phyloP scores from a whole-genome alignment of 2,113 vertebrate genomes.

The Anas platyrhynchos region DNA sequence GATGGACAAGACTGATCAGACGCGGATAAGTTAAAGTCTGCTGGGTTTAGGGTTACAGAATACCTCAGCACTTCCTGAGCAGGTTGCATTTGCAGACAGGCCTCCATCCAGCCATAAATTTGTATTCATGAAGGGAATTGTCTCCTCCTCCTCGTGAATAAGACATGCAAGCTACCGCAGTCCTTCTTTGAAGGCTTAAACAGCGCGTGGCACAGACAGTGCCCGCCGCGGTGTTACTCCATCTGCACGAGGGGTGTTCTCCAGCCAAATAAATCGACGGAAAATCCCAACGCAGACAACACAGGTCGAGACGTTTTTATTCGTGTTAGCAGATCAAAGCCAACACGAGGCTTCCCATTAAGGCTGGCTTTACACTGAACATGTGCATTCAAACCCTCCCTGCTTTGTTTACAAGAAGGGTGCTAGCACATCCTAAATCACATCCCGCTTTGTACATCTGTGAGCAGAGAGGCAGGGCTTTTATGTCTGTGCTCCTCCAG shows the following conservation, averaged over 20 bases:
- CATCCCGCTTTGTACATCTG: not conserved
- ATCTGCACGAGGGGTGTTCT: not conserved
- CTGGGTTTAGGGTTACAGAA: not conserved
- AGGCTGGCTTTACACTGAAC: not conserved
- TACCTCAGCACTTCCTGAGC: not conserved
- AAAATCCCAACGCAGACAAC: not conserved
- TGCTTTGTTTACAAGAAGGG: not conserved
- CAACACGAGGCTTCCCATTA: not conserved
- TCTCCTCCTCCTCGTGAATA: not conserved
- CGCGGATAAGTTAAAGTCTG: not conserved
- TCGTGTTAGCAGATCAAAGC: not conserved
- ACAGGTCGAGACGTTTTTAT: not conserved
- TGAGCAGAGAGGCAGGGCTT: not conserved
- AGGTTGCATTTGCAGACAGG: not conserved
- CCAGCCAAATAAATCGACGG: not conserved
- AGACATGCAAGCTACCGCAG: not conserved
- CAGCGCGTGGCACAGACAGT: fast-evolving
- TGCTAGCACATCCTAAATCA: not conserved
- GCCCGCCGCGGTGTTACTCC: not conserved
- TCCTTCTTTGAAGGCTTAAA: not conserved
- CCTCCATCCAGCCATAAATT: not conserved
- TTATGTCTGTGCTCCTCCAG: not conserved
- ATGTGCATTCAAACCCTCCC: not conserved
- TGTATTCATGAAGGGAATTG: not conserved
- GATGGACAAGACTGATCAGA: not conserved